phyloP scores from a whole-genome alignment of 2,113 vertebrate species.

The Sylvietta virens region DNA sequence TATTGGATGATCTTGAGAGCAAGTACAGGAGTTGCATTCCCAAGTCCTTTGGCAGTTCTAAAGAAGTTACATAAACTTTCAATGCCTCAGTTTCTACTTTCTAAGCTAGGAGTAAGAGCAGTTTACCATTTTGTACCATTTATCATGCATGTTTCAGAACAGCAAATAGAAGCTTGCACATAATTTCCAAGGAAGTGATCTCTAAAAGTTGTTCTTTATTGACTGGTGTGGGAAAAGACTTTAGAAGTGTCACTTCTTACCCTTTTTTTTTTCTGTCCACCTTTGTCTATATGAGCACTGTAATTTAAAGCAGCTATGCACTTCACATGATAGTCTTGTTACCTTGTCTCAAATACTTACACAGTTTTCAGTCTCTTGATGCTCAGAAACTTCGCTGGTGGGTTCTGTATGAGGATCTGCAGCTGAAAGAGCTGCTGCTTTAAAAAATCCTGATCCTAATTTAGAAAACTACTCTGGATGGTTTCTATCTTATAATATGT shows the following conservation, averaged over 20 bases:
- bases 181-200: neutral
- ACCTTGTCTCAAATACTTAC: neutral
- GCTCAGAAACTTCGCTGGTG: neutral
- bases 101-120: neutral
- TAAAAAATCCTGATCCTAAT: neutral
- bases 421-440: neutral
- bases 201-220: neutral
- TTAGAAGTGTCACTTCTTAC: neutral
- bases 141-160: neutral
- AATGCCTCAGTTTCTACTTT: neutral
- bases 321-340: neutral
- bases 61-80: neutral
- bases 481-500: neutral
- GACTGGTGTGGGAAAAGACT: neutral
- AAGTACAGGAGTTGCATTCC: neutral
- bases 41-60: neutral
- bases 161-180: neutral
- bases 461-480: conserved; percentile 11
- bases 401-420: neutral
- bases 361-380: neutral
- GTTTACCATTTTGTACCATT: neutral
- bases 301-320: neutral
- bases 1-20: neutral
- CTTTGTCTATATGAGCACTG: neutral
- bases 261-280: neutral